Conservation (phyloP, 2,113 vertebrate species). For the Oncorhynchus keta region DNA sequence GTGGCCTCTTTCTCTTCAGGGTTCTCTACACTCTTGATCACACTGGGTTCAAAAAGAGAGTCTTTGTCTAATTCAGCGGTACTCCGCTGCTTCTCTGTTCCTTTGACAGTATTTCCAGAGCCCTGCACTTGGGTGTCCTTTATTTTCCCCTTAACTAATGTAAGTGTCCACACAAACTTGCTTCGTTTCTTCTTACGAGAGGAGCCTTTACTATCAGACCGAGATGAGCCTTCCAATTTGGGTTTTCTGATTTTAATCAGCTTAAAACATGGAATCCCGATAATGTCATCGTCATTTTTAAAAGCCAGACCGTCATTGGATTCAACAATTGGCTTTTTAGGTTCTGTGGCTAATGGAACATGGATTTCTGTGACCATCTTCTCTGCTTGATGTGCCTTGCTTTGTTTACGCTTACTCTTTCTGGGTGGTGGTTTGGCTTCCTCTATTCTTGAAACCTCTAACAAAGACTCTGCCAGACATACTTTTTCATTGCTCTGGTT, state of each 20-base stretch:
- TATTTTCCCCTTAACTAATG: constrained; percentile 63
- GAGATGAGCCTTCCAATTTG: constrained; percentile 55
- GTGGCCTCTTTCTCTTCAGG: constrained; percentile 40
- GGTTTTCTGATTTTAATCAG: constrained; percentile 71
- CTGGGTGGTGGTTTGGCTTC: constrained; percentile 46
- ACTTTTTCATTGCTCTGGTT: constrained; percentile 42
- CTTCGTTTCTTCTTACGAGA: constrained; percentile 71
- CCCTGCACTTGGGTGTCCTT: constrained; percentile 20
- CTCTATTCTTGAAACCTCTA: constrained; percentile 48
- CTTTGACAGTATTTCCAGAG: constrained; percentile 39
- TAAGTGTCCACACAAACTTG: constrained; percentile 75
- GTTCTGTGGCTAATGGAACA: constrained; percentile 36
- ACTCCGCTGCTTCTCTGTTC: constrained; percentile 38
- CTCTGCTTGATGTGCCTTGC: constrained; percentile 60
- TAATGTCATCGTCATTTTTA: constrained; percentile 48
- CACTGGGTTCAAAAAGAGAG: constrained; percentile 30
- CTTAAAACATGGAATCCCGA: constrained; percentile 68
- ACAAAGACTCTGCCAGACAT: constrained; percentile 40
- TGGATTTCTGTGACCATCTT: constrained; percentile 40
- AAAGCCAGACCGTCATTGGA: constrained; percentile 36
- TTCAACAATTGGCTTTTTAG: constrained; percentile 34
- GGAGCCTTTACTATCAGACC: constrained; percentile 42
- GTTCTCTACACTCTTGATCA: constrained; percentile 30
- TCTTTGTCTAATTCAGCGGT: constrained; percentile 39
- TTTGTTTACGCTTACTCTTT: constrained; percentile 62